A percentile compares a stretch with the other conserved stretches of the same genome.
Conservation (phyloP, 2,888 invertebrate genomes). For the Stramonita haemastoma region DNA sequence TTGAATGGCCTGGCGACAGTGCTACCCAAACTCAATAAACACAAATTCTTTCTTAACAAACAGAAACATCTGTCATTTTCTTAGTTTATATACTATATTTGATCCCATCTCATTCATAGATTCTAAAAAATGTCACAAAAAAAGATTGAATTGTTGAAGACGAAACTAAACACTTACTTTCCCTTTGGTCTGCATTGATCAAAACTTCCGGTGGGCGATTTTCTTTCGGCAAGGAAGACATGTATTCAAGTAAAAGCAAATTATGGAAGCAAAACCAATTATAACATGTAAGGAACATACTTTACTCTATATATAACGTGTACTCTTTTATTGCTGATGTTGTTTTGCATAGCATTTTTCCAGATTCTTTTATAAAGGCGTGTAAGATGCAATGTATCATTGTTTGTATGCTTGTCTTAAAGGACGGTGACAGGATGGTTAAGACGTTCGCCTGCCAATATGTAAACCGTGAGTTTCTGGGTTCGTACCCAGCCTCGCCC, state of each 20-base stretch:
- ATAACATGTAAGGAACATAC: conserved; percentile 64
- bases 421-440: too few species aligned
- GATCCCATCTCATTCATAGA: not conserved
- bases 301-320: not conserved
- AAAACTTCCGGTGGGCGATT: conserved; percentile 40
- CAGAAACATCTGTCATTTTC: too few species aligned
- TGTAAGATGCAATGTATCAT: too few species aligned
- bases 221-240: not conserved
- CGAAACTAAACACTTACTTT: not conserved
- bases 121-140: not conserved
- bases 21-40: not conserved
- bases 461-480: too few species aligned
- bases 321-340: too few species aligned
- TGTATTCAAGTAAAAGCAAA: not conserved
- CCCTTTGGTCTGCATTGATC: too few species aligned
- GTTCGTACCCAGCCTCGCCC: too few species aligned
- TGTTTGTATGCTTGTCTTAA: too few species aligned
- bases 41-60: too few species aligned
- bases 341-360: too few species aligned
- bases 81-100: not conserved
- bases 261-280: conserved; percentile 68
- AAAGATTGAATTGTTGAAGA: not conserved
- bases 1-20: not conserved
- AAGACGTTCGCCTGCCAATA: too few species aligned
- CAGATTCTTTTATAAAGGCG: too few species aligned